Percentiles rank a stretch among this genome's conserved stretches.
Evolutionary conservation across 1,140 invertebrate species (phyloP).

Genomic region (Carposina sasakii): DNA sequence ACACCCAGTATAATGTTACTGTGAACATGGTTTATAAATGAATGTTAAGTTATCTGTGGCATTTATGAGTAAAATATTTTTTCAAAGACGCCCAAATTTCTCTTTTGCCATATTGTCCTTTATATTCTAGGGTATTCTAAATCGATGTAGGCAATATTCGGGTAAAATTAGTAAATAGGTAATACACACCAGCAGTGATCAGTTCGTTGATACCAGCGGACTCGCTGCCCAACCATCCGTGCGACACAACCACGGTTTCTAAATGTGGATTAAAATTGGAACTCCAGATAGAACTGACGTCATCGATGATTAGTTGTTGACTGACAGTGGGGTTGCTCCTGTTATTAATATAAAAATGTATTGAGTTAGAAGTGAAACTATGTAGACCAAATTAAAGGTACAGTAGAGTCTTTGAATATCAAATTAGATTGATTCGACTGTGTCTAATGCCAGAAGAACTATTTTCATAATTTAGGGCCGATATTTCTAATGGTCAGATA

Average conservation of each 20-base stretch:
- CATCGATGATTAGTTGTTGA: slow-evolving; percentile 30
- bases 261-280: slow-evolving; percentile 37
- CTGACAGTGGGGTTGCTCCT: slow-evolving; percentile 29
- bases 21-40: no score
- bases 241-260: slow-evolving; percentile 35
- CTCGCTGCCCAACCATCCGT: slow-evolving; percentile 44
- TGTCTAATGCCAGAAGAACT: no score
- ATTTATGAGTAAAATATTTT: no score
- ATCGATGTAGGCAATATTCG: background rate
- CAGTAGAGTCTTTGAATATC: background rate
- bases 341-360: slow-evolving; percentile 10
- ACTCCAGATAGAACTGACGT: slow-evolving; percentile 31
- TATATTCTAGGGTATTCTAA: no score
- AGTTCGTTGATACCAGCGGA: slow-evolving; percentile 33
- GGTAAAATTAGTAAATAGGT: background rate
- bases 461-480: no score
- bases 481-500: no score
- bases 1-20: no score
- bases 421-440: no score
- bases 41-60: no score
- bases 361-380: background rate
- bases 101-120: background rate
- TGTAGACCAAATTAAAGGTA: background rate
- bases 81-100: no score
- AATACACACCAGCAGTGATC: slow-evolving; percentile 33